Evolutionary conservation across 2,113 vertebrate genomes (phyloP), one percentile per base, ranked within the genome.

Genomic region (Pseudorectes ferrugineus): DNA sequence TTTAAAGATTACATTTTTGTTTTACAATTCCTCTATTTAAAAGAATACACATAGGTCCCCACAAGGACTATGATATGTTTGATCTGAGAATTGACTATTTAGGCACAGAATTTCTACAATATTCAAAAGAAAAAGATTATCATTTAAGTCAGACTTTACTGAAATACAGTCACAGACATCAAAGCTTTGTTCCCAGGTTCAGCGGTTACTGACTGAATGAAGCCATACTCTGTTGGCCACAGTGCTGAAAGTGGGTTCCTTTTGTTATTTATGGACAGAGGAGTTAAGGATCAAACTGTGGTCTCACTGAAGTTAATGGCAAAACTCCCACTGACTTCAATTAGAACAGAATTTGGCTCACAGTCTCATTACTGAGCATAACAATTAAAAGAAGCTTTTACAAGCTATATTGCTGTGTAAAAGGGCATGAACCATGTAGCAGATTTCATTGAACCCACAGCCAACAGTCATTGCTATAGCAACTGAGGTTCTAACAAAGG

Each of bases 401-500:
- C 91, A 91, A 93, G 80, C 68, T 92, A 83, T 66, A 71, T 89
- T 82, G 85, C 90, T 89, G 63, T 71, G 92, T 90, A 94, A 75
- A 94, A 93, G 94, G 94, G 81, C 94, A 92, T 51, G 80, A 88
- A 91, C 94, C 93, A 45, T 59, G 82, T 61, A 93, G 95, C 78
- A 95, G 95, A 95, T 96, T 96, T 93, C 95, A 96, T 76, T 96
- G 97, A 97, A 96, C 97, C 96, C 95, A 76, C 35, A 38, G 94
- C 95, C 93, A 96, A 95, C 92, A 95, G 96, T 79, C 94, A 98
- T 98, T 96, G 93, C 98, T 98, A 98, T 97, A 95, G 98, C 97
- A 98, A 98, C 98, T 61, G 28, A 93, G 89, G 86, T 88, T 85
- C 96, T 96, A 93, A 83, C 95, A 98, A 97, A 98, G 96, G 96